phyloP scores from a whole-genome alignment of 2,888 invertebrate species.

The Gonocerus acuteangulatus region DNA sequence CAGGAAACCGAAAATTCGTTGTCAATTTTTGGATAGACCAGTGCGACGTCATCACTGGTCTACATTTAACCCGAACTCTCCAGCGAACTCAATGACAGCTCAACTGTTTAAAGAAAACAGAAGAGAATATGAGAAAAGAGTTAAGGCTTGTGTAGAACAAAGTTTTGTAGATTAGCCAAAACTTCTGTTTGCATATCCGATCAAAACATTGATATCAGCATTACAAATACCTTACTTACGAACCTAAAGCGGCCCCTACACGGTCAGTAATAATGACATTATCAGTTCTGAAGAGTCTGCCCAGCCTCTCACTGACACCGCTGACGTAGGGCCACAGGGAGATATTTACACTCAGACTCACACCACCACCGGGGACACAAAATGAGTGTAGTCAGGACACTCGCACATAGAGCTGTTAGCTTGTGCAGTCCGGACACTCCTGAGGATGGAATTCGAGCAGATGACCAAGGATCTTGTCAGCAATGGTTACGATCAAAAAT shows the following conservation, averaged over 20 bases:
- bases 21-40: not conserved
- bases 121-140: slow-evolving; percentile 98
- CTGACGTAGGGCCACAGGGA: too few relatives aligned
- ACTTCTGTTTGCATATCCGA: slow-evolving; percentile 28
- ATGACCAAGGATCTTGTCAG: too few relatives aligned
- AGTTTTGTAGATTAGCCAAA: slow-evolving; percentile 83
- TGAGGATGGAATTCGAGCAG: too few relatives aligned
- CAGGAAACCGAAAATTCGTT: too few relatives aligned
- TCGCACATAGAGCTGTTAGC: too few relatives aligned
- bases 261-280: not conserved
- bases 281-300: not conserved
- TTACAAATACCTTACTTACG: slow-evolving; percentile 27
- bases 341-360: too few relatives aligned
- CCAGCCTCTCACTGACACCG: too few relatives aligned
- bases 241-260: too few relatives aligned
- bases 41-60: not conserved
- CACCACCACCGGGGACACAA: too few relatives aligned
- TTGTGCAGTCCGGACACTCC: too few relatives aligned
- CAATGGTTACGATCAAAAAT: too few relatives aligned
- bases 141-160: slow-evolving; percentile 98
- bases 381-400: too few relatives aligned
- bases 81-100: slow-evolving; percentile 98
- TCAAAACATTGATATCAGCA: slow-evolving; percentile 26
- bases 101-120: slow-evolving; percentile 99
- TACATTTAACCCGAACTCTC: slow-evolving; percentile 83